Evolutionary conservation across 1,140 invertebrate genomes (phyloP), one percentile per base, ranked within the genome.

Genomic region (Drosophila sulfurigaster): DNA sequence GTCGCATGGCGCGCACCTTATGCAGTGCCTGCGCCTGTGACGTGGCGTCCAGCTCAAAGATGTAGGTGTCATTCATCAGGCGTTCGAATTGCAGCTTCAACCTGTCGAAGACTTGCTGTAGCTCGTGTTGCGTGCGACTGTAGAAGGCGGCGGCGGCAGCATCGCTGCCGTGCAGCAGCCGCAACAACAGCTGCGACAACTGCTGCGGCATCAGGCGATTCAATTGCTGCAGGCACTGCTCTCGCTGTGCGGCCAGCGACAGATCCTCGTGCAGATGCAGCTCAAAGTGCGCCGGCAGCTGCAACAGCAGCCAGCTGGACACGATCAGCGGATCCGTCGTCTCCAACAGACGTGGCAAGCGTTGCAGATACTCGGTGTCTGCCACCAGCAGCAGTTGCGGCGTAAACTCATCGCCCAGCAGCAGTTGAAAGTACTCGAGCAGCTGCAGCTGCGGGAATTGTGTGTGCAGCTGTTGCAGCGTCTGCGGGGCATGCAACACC

Each of bases 261-360:
- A 67, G 62, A 2, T 81, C 81, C 20, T 86, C 87, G 7, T 89
- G 83, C 35, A 78, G 25, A 8, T 80, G 48, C 45, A 91, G 35
- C 52, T 92, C 80, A 38, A 92, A 90, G 25, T 92, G 78, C 0
- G 65, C 70, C 0, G 91, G 76, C 35, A 92, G 38, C 51, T 92
- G 85, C 3, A 92, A 51, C 0, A 92, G 67, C 62, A 92, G 48
- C 81, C 89, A 92, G 5, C 78, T 90, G 52, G 74, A 88, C 0
- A 90, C n/a, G 0, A 70, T 52, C 1, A 81, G 41, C 0, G 57
- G 30, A 51, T 79, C 74, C 5, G 11, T 35, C 10, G 25, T 8
- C 2, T 6, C 5, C 10, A 92, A 6, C 1, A 92, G 11, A 0
- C 32, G 11, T 11, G 75, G 56, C 30, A 92, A 3, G 0, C 68